Percentiles rank a stretch among this genome's conserved stretches.
Evolutionary conservation across 53 echinoderm and acorn worm species (phyloP).

Genomic region (Paracentrotus lividus): DNA sequence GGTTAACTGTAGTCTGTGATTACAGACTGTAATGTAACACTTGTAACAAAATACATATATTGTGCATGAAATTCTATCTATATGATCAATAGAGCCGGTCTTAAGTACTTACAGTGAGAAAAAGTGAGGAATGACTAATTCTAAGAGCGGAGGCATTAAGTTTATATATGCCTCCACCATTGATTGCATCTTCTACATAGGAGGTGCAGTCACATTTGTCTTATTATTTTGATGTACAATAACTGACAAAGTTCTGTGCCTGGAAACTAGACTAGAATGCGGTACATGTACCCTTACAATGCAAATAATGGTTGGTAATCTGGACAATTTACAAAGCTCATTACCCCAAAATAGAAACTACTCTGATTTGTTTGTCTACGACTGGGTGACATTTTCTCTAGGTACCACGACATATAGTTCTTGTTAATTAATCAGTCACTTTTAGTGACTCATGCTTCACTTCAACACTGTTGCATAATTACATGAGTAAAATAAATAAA

Average conservation of each 20-base stretch:
- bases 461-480: constrained; percentile 3
- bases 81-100: no score
- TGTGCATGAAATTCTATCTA: no score
- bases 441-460: not conserved
- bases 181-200: no score
- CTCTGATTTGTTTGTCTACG: constrained; percentile 23
- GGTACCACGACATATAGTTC: not conserved
- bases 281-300: not conserved
- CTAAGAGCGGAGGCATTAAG: no score
- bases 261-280: not conserved
- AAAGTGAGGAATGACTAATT: no score
- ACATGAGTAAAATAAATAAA: not conserved
- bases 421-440: not conserved
- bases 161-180: no score
- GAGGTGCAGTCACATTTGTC: no score
- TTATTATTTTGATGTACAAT: not conserved
- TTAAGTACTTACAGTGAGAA: no score
- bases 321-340: not conserved
- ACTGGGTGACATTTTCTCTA: not conserved
- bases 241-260: no score
- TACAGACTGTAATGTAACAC: no score
- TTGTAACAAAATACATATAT: not conserved
- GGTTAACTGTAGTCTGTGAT: not conserved
- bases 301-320: not conserved
- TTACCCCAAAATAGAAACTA: constrained; percentile 2